These are phyloP conservation scores for Potamarius usumacintae DNA, from an alignment of 2,113 vertebrate genomes.

Conservation along the genomic window DNA sequence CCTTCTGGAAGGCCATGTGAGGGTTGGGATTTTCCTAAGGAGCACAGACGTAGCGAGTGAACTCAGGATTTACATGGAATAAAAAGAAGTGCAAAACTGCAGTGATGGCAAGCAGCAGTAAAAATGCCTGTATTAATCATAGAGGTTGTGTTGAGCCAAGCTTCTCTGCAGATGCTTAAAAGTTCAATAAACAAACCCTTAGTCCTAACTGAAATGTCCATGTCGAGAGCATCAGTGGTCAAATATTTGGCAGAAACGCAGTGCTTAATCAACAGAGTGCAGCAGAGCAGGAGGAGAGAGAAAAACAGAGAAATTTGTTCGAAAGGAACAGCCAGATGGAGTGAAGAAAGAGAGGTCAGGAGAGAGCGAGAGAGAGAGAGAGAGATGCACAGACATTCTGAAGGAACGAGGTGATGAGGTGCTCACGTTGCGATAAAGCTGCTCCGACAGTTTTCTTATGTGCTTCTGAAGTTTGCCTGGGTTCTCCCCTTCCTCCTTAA, in stretches of 20 bases:
- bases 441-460: slow-evolving; percentile 91
- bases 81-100: neutral
- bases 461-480: slow-evolving; percentile 85
- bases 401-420: neutral
- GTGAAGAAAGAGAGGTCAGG: neutral
- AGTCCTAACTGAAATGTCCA: slow-evolving; percentile 10
- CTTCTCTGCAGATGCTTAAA: slow-evolving; percentile 21
- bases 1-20: slow-evolving; percentile 98
- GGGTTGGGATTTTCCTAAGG: slow-evolving; percentile 94
- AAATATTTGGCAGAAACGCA: slow-evolving; percentile 31
- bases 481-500: slow-evolving; percentile 87
- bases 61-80: neutral
- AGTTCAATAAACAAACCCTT: slow-evolving; percentile 31
- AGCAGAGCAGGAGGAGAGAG: neutral
- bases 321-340: slow-evolving; percentile 15
- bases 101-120: neutral
- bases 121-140: neutral
- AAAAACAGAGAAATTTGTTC: slow-evolving; percentile 4
- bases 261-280: slow-evolving; percentile 33
- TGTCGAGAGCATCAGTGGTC: slow-evolving; percentile 23
- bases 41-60: neutral
- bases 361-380: neutral
- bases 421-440: slow-evolving; percentile 93
- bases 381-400: neutral
- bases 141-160: neutral